Percentiles rank a stretch among this genome's conserved stretches.
Evolutionary conservation across 2,113 vertebrate species (phyloP).

Genomic region (Sapayoa aenigma): DNA sequence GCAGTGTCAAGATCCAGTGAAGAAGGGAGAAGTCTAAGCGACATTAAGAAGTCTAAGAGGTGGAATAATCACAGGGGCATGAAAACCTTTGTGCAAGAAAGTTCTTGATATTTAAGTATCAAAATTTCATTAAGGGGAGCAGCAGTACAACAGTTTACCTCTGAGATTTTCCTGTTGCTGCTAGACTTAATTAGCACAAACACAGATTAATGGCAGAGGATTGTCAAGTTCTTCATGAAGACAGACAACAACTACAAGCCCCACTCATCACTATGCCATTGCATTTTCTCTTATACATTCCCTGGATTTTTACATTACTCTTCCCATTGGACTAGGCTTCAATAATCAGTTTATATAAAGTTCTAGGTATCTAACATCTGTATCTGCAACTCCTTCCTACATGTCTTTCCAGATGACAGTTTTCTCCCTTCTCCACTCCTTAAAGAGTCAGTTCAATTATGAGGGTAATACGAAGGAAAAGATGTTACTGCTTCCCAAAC

Average conservation of each 20-base stretch:
- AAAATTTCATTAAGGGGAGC: background rate
- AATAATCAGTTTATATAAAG: background rate
- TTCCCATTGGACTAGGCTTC: background rate
- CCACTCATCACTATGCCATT: background rate
- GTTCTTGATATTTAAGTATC: background rate
- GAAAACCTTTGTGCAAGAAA: background rate
- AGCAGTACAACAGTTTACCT: background rate
- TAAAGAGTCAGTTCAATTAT: background rate
- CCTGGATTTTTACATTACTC: background rate
- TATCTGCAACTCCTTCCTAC: background rate
- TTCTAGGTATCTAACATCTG: background rate
- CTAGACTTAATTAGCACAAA: background rate
- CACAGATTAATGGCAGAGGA: background rate
- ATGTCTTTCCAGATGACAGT: background rate
- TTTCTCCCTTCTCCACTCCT: background rate
- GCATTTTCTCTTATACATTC: background rate
- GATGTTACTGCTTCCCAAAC: background rate
- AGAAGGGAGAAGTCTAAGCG: background rate
- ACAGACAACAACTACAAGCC: background rate
- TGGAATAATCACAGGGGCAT: fast-evolving
- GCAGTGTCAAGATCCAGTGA: background rate
- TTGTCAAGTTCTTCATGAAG: background rate
- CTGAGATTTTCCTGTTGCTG: background rate
- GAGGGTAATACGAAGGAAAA: background rate
- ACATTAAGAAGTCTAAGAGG: background rate